These are phyloP conservation scores for Tenthredo notha DNA, from an alignment of 2,888 invertebrate species.

Conservation along the genomic window DNA sequence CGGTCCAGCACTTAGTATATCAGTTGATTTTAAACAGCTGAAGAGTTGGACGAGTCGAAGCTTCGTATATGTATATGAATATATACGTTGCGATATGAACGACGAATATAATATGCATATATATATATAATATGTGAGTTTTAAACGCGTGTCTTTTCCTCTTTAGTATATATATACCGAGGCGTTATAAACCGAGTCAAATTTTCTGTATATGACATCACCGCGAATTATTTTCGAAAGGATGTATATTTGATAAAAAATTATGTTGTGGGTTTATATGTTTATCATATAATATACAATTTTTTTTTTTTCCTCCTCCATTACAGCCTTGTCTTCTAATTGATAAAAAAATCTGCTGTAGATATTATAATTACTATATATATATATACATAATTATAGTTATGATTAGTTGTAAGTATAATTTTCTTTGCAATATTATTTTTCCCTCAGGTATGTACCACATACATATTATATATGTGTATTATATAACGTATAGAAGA, in stretches of 20 bases:
- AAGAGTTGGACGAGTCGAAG: background rate
- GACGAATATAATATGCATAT: background rate
- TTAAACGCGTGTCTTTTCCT: too few species aligned
- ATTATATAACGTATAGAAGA: background rate
- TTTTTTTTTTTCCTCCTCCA: background rate
- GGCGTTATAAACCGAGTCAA: background rate
- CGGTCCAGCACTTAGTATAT: constrained; percentile 40
- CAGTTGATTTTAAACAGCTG: constrained; percentile 17
- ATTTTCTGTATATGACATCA: constrained; percentile 17
- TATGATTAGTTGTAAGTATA: too few species aligned
- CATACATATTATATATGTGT: background rate
- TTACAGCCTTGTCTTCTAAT: too few species aligned
- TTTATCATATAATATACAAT: too few species aligned
- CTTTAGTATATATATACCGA: too few species aligned
- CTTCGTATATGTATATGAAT: background rate
- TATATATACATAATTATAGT: background rate
- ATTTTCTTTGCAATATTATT: too few species aligned
- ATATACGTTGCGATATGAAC: background rate
- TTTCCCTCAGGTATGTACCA: background rate
- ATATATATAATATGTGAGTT: too few species aligned
- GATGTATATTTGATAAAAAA: constrained; percentile 31
- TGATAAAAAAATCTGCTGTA: too few species aligned
- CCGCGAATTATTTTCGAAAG: background rate
- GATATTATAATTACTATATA: background rate
- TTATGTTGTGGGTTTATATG: too few species aligned